Base-by-base conservation (phyloP, 2,797 vertebrate genomes). In the Xyrichtys novacula region DNA sequence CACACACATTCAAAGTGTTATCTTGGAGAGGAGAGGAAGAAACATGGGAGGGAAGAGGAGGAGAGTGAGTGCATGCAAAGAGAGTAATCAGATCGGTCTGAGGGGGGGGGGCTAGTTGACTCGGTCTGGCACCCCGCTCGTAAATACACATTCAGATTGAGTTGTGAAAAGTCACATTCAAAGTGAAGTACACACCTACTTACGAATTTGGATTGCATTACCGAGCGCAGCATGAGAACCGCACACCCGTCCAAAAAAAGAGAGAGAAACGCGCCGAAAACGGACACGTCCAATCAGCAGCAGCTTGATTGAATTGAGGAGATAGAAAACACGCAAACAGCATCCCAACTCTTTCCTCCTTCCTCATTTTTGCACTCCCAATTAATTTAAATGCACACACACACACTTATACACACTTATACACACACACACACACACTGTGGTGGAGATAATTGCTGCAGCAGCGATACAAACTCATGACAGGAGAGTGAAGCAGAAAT, bases 401-500 rank as follows among this genome's bases (percentile, higher is more conserved):
- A n/a, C n/a, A n/a, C n/a, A n/a, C n/a, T n/a, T n/a, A 58, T 46
- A 61, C 59, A 71, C 50, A 31, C 2, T 39, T 26, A 36, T 46
- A 42, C 29, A 42, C 59, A 64, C 64, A 78, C 48, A 56, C 54
- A 59, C 53, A 62, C 56, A 69, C 52, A 16, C 25, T 32, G 69
- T 71, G 71, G 85, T 68, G 73, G 64, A 32, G 76, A 79, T 88
- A 88, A 90, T 82, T 88, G 74, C 65, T 4, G 26, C 76, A n/a
- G 81, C 52, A 46, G 76, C 43, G 63, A 77, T 79, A 58, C 65
- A 10, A 39, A 49, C 69, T 87, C 88, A 88, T 78, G 78, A 86
- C 85, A 83, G 70, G 47, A 84, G 80, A 85, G 81, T 52, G 71
- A 74, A 88, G 85, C 65, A 80, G 84, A 77, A 84, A 87, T 62